These are phyloP conservation scores for Xerus rutilus DNA, from an alignment of 2,797 vertebrate species.

Conservation along the genomic window DNA sequence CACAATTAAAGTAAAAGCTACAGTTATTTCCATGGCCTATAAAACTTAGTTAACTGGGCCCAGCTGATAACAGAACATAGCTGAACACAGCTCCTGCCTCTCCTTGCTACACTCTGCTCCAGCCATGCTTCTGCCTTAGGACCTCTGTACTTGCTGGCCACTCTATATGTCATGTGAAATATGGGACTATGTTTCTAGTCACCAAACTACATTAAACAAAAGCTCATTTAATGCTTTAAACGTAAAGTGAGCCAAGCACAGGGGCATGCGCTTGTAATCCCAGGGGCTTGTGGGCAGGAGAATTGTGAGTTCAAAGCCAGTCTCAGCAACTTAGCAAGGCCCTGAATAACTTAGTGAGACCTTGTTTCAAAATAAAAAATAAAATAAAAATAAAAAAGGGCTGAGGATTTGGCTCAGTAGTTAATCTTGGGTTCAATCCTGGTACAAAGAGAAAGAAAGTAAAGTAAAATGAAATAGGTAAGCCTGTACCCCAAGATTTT, in stretches of 20 bases:
- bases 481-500: neutral
- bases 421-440: too few species aligned
- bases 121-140: neutral
- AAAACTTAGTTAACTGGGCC: neutral
- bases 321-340: too few species aligned
- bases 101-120: neutral
- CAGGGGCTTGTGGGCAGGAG: too few species aligned
- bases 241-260: neutral
- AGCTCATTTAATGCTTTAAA: neutral
- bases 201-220: neutral
- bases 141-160: neutral
- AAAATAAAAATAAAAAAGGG: too few species aligned
- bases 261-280: too few species aligned
- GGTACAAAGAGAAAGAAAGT: too few species aligned
- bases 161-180: neutral
- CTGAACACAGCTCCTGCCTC: neutral
- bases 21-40: neutral
- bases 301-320: too few species aligned
- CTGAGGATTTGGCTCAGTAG: too few species aligned
- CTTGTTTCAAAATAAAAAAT: too few species aligned
- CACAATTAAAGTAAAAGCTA: neutral
- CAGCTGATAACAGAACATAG: too few species aligned
- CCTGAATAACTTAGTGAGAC: too few species aligned
- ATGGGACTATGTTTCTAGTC: neutral
- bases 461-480: neutral